Evolutionary conservation across 2,888 invertebrate genomes (phyloP).

Genomic region (Yponomeuta malinellus): DNA sequence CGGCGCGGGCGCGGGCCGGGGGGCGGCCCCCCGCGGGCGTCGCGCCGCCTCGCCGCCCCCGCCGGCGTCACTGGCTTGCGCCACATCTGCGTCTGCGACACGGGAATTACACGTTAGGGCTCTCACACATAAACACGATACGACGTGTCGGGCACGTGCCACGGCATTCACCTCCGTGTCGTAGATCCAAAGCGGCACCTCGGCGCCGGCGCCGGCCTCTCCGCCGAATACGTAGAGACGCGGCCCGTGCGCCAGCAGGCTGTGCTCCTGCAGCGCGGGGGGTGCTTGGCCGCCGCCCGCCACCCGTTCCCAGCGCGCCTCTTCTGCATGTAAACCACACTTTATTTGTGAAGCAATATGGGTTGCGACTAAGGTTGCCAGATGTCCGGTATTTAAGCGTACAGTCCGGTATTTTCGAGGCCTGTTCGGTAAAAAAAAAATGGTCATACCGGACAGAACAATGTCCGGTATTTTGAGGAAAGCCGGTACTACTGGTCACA

Average conservation of each 20-base stretch:
- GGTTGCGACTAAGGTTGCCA: no score
- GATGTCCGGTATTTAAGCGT: no score
- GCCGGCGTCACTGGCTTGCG: conserved; percentile 78
- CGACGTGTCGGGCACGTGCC: neutral
- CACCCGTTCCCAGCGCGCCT: conserved; percentile 84
- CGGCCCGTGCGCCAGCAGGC: conserved; percentile 83
- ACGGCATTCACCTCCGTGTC: conserved; percentile 78
- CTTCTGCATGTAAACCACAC: conserved; percentile 24
- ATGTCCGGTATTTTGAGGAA: no score
- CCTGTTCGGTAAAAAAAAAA: no score
- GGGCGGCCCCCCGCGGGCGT: conserved; percentile 65
- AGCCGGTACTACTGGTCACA: no score
- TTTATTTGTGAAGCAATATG: no score
- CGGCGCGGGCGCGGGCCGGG: conserved; percentile 83
- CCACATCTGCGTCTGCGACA: conserved; percentile 44
- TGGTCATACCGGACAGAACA: no score
- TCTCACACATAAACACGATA: no score
- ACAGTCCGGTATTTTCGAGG: no score
- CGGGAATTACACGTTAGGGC: no score
- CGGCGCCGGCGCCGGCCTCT: conserved; percentile 85
- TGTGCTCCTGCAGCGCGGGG: conserved; percentile 90
- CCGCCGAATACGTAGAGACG: conserved; percentile 91
- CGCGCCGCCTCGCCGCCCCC: conserved; percentile 42
- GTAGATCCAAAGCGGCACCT: conserved; percentile 91
- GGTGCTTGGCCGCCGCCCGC: conserved; percentile 82